Percentiles rank a stretch among this genome's conserved stretches.
Evolutionary conservation across 2,888 invertebrate genomes (phyloP).

Genomic region (Plutella xylostella): DNA sequence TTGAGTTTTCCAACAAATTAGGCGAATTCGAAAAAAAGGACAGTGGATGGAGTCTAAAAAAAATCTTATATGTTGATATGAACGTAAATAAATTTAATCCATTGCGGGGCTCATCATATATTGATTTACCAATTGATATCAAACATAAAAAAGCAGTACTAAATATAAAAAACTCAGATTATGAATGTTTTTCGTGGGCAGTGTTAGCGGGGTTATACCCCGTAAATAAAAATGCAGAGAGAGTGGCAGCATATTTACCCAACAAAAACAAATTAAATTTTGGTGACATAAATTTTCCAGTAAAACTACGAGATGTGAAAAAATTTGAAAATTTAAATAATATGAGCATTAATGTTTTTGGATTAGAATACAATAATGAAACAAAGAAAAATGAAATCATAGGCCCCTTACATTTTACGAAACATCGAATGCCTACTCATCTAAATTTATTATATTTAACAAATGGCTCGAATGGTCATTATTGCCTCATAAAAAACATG

Average conservation of each 20-base stretch:
- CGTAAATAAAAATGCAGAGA: constrained; percentile 13
- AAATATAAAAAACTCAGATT: constrained; percentile 22
- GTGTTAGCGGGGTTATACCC: constrained; percentile 22
- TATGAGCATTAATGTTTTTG: constrained; percentile 24
- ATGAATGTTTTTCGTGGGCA: constrained; percentile 22
- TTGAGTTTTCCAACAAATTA: constrained; percentile 4
- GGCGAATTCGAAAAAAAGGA: constrained; percentile 21
- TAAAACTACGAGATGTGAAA: constrained; percentile 20
- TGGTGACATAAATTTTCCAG: constrained; percentile 19
- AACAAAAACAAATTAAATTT: constrained; percentile 20
- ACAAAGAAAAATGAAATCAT: constrained; percentile 14
- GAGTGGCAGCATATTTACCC: constrained; percentile 13
- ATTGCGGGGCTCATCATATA: constrained; percentile 16
- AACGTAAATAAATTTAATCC: constrained; percentile 22
- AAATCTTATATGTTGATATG: constrained; percentile 17
- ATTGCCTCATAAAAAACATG: constrained; percentile 22
- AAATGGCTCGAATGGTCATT: constrained; percentile 17
- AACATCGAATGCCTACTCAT: constrained; percentile 15
- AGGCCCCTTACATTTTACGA: constrained; percentile 22
- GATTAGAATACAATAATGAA: constrained; percentile 20
- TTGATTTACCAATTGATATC: constrained; percentile 20
- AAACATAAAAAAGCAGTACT: constrained; percentile 22
- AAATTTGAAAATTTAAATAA: constrained; percentile 22
- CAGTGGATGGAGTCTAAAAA: constrained; percentile 20
- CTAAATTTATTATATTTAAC: constrained; percentile 21